Conservation (phyloP, 2,113 vertebrate species). For the Bos javanicus region DNA sequence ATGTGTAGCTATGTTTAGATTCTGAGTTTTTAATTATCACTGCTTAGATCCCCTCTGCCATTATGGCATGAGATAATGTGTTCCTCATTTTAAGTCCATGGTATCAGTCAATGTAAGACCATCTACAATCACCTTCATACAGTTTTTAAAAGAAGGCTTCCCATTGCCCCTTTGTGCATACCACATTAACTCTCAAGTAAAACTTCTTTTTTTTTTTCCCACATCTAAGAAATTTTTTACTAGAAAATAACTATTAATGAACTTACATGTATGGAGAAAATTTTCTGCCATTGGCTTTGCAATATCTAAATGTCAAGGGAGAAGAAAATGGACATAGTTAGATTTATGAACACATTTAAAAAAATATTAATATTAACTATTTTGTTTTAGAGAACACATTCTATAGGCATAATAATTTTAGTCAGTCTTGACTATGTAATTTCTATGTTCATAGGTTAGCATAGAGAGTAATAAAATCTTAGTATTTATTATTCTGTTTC, state of each 20-base stretch:
- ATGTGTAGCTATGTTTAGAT: neutral
- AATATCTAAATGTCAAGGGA: conserved; percentile 72
- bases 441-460: neutral
- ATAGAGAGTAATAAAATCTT: conserved; percentile 5
- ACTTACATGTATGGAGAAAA: conserved; percentile 83
- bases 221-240: neutral
- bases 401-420: neutral
- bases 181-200: neutral
- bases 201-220: neutral
- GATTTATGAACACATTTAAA: neutral
- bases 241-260: neutral
- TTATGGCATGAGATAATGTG: neutral
- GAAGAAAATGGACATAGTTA: conserved; percentile 45
- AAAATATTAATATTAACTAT: neutral
- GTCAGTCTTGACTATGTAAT: neutral
- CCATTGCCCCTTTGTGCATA: neutral
- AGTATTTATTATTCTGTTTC: neutral
- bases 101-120: neutral
- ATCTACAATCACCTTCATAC: neutral
- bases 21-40: neutral
- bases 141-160: neutral
- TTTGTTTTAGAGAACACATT: neutral
- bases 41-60: neutral
- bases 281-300: conserved; percentile 73
- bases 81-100: neutral